A percentile compares a stretch with the other conserved stretches of the same genome.
Conservation (phyloP, 2,113 vertebrate genomes). For the Daubentonia madagascariensis region DNA sequence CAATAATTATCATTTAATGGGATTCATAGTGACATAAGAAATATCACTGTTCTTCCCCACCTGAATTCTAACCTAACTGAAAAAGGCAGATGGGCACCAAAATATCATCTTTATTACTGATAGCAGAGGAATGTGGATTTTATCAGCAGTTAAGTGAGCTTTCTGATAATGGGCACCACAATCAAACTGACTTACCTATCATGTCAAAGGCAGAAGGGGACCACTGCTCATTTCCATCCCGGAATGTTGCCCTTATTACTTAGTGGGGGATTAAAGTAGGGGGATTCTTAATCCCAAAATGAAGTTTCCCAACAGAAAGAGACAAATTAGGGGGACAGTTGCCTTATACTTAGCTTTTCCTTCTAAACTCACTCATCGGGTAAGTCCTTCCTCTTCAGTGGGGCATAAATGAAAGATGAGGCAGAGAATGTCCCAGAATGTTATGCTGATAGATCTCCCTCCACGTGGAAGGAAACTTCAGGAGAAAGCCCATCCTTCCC, state of each 20-base stretch:
- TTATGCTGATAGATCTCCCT: not conserved
- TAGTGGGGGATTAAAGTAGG: not conserved
- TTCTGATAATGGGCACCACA: not conserved
- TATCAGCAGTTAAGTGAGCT: not conserved
- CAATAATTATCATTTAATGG: slow-evolving; percentile 52
- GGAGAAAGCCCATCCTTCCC: not conserved
- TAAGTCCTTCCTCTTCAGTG: not conserved
- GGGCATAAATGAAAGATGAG: not conserved
- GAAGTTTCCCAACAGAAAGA: not conserved
- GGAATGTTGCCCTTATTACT: not conserved
- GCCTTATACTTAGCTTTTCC: not conserved
- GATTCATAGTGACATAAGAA: slow-evolving; percentile 16
- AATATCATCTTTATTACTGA: slow-evolving; percentile 23
- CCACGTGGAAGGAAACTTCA: not conserved
- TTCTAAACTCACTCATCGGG: not conserved
- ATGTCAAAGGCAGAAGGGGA: not conserved
- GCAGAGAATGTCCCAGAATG: not conserved
- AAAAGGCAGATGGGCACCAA: slow-evolving; percentile 22
- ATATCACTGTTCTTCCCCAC: slow-evolving; percentile 1
- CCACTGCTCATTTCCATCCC: not conserved
- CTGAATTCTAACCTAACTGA: slow-evolving; percentile 44
- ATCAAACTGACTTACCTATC: not conserved
- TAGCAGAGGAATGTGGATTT: not conserved
- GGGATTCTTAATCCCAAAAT: not conserved
- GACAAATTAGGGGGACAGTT: not conserved